Evolutionary conservation across 2,888 invertebrate genomes (phyloP), one percentile per base, ranked within the genome.

Genomic region (Gymnocheta viridis): DNA sequence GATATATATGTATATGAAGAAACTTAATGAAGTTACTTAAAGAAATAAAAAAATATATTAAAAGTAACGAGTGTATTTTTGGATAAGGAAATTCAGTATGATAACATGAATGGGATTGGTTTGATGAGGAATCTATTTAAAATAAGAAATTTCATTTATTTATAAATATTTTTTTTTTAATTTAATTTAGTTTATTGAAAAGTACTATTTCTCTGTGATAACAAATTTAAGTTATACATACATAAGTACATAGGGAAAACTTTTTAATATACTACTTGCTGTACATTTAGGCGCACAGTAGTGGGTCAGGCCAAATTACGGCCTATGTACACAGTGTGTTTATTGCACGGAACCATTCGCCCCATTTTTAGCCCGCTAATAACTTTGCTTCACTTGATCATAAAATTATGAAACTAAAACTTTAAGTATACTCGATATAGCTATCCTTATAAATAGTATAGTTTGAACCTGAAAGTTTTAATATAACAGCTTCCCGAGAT

Each of bases 131-230:
- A 10, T 51, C 1, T 14, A n/a, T 27, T 27, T 27, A n/a, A 54
- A 27, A 60, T 56, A 56, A 32, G 10, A 41, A 62, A 29, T 22
- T 38, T 51, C 14, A 4, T 44, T 41, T 44, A 24, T 41, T 3
- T 2, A 27, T 7, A 70, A 12, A 27, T 6, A 17, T 19, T 41
- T 17, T 4, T 56, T 56, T 29, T 24, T 10, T 9, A 27, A 29
- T 19, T 56, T 58, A 66, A 54, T 56, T 67, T 67, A 67, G 77
- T 58, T 67, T 77, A 58, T 67, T 77, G 49, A 69, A 51, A 76
- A 66, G 64, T 66, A 41, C 19, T 47, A 47, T 47, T 47, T 17
- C 5, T 1, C 6, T 47, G 1, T 47, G 7, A 47, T 47, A 19
- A 17, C 47, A 47, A 19, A 17, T 47, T 47, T 19, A 17, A 19